Evolutionary conservation across 2,797 vertebrate genomes (phyloP), one percentile per base, ranked within the genome.

Genomic region (Leptoclinus maculatus): DNA sequence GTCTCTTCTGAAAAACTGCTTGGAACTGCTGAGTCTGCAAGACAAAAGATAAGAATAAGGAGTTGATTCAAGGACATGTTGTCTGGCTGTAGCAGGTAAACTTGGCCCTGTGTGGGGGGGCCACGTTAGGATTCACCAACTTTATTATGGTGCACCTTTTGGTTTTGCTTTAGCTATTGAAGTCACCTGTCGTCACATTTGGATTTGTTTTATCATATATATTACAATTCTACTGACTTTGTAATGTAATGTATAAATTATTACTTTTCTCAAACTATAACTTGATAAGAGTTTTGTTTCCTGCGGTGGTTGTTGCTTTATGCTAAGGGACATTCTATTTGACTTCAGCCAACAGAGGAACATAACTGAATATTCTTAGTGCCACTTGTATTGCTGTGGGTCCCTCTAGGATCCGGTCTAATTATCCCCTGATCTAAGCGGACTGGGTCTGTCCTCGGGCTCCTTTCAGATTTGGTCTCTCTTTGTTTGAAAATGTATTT

Each of bases 21-120:
- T 87, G 66, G 43, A 92, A 86, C 89, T 90, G 89, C 76, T 82
- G 75, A 1, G 53, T 73, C 92, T 90, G 81, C 32, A 76, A 71
- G 47, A 83, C 47, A 27, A 79, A 43, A 58, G n/a, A 78, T 8
- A 34, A 73, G 49, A 64, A 39, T 7, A 29, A 36, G 8, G 27
- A 71, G 39, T 12, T 32, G 16, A 67, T 65, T 83, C 12, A 67
- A 77, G 39, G 73, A 62, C 78, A 12, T 19, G 59, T 0, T 17
- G 63, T 3, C 49, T 21, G 23, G 47, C 66, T 54, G 45, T 12
- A 32, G 71, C 63, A 23, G 71, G 29, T 76, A 45, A 57, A 79
- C 70, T 74, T 57, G 71, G 56, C n/a, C 47, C 11, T 53, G 14
- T 36, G 34, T 39, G 25, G 56, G 25, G 56, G 43, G 45, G 63